These are phyloP conservation scores for Petrophora chlorosata DNA, from an alignment of 2,888 invertebrate genomes.

Conservation along the genomic window DNA sequence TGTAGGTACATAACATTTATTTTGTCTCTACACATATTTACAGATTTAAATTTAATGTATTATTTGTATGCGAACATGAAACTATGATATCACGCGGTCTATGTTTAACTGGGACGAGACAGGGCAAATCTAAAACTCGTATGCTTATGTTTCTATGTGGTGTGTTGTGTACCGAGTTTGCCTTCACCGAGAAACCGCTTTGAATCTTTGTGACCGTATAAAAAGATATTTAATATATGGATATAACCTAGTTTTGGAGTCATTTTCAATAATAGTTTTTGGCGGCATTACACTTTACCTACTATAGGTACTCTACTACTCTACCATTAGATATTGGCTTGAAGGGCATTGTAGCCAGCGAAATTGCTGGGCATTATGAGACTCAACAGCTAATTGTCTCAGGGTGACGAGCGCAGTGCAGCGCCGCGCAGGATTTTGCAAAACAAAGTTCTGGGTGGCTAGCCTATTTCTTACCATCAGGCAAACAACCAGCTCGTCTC, in stretches of 20 bases:
- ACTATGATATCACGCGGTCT: conserved; percentile 25
- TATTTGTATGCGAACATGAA: conserved; percentile 20
- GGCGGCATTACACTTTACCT: background rate
- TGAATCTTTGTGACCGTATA: conserved; percentile 1
- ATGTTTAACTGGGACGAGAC: conserved; percentile 17
- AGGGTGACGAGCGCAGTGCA: too few relatives aligned
- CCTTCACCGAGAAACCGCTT: conserved; percentile 45
- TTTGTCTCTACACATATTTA: background rate
- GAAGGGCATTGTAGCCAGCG: too few relatives aligned
- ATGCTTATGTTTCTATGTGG: conserved; percentile 11
- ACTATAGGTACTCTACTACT: too few relatives aligned
- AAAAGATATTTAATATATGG: background rate
- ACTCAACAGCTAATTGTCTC: too few relatives aligned
- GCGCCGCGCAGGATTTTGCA: too few relatives aligned
- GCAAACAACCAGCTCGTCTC: too few relatives aligned
- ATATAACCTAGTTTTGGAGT: background rate
- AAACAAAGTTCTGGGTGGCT: too few relatives aligned
- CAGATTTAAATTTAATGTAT: conserved; percentile 20
- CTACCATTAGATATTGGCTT: too few relatives aligned
- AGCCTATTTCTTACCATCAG: too few relatives aligned
- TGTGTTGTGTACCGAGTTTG: conserved; percentile 29
- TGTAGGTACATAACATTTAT: too few relatives aligned
- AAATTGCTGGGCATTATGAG: too few relatives aligned
- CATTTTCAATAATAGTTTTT: background rate
- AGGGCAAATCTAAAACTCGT: background rate